Base-by-base conservation (phyloP, 2,888 invertebrate genomes). In the Synergus itoensis region DNA sequence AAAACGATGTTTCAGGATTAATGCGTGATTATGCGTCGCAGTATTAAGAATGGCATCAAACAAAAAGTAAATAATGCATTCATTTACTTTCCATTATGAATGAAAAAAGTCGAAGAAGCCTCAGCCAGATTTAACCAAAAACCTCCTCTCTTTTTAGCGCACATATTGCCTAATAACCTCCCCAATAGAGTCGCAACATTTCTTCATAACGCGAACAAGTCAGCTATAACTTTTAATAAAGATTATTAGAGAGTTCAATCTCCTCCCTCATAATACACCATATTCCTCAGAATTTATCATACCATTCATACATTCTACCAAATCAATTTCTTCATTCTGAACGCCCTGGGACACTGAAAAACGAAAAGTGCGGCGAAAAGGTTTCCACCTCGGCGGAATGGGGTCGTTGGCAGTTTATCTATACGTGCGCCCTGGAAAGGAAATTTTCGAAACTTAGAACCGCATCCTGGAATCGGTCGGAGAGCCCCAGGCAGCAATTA, bases 121-220 rank as follows among this genome's bases (percentile, higher is more conserved):
- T 28, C 1, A 62, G n/a, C n/a, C 2, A 28, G 7, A 14, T 21
- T 62, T 62, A 28, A 5, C 62, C 14, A 18, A 28, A 62, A 62
- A 28, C 87, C 83, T 88, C 85, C 83, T 84, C 87, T 87, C 88
- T 90, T 90, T 88, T 88, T 89, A 89, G 86, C 85, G 86, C 79
- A 73, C 79, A 76, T 63, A 63, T 76, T 76, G 18, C 76, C 76
- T 63, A 62, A 62, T 62, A 76, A 63, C 41, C 60, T 62, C 53
- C 73, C 73, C 73, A 48, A n/a, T n/a, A 53, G 53, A 73, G 73
- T 73, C 36, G 73, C 73, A 73, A 73, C 73, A 73, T 73, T 73
- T 73, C 73, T 73, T 73, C 73, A 73, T 73, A 73, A 73, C 69
- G 18, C 11, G 28, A 43, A 28, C 80, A 83, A 78, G 76, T 82